Base-by-base conservation (phyloP, 2,797 vertebrate genomes). In the Capromys pilorides region DNA sequence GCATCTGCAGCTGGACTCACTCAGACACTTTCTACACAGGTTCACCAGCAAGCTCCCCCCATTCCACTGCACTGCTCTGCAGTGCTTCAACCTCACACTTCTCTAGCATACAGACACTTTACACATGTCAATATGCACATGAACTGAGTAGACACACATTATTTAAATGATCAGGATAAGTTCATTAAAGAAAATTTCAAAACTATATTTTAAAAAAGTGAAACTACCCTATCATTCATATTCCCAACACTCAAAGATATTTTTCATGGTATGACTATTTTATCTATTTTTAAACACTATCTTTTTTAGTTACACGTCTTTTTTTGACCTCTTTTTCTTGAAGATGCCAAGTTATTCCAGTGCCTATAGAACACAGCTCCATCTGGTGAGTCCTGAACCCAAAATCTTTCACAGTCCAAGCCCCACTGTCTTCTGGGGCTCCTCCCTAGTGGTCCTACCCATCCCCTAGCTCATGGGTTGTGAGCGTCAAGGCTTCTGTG, bases 101-200 rank as follows among this genome's bases (percentile, higher is more conserved):
- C 57, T 85, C 41, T 41, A 87, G 61, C n/a, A 78, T 31, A 64
- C 6, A 86, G 1, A 33, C 33, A 19, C 45, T 67, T 81, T 89
- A 81, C 49, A 54, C 4, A 3, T 19, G 61, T 86, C 31, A 54
- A 64, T 6, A 45, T 45, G 39, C 28, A 71, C 28, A 82, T 5
- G 28, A 41, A 26, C 89, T 61, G 78, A 94, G 61, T 64, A 41
- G 3, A 71, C 64, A 19, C 4, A 41, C 26, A 73, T 14, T 26
- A 54, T 81, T 90, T 82, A 80, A 92, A 67, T 78, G 73, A 41
- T 51, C 28, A 77, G 81, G 21, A 91, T 49, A 86, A 59, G 33
- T 4, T 81, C 36, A 80, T 66, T 80, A 90, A 71, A 93, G 77
- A 88, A 92, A 86, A 90, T 33, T 61, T 88, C 64, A 21, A 78